A percentile compares a stretch with the other conserved stretches of the same genome.
These are phyloP conservation scores for Gallinago stenura DNA, from an alignment of 2,797 vertebrate genomes.

Conservation along the genomic window DNA sequence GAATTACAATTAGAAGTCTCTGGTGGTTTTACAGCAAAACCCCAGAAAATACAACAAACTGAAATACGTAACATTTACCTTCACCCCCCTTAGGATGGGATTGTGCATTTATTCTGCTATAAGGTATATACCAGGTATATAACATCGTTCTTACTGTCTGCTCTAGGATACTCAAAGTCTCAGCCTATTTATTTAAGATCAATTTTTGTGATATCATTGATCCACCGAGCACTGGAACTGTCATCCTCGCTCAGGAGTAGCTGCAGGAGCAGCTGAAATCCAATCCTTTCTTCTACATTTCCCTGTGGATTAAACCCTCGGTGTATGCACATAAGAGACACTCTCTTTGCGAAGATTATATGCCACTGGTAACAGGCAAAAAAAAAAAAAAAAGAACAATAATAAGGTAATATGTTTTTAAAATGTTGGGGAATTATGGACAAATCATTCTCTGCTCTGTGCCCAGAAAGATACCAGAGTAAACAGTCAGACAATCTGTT, in stretches of 20 bases:
- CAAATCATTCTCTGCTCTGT: background rate
- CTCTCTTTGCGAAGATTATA: background rate
- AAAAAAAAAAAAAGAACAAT: background rate
- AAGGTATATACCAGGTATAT: background rate
- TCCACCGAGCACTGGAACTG: background rate
- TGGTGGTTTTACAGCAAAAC: background rate
- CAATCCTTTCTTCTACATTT: background rate
- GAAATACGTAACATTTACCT: background rate
- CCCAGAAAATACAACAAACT: background rate
- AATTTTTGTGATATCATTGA: conserved; percentile 31
- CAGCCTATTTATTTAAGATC: conserved; percentile 6
- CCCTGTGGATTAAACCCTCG: background rate
- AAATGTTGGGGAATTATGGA: background rate
- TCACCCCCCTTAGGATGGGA: background rate
- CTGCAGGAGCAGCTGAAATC: background rate
- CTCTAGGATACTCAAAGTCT: background rate
- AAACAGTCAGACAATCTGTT: background rate
- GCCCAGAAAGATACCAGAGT: background rate
- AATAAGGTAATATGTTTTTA: background rate
- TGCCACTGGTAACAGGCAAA: background rate
- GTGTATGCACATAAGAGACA: background rate
- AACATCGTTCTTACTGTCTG: background rate
- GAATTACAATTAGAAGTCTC: background rate
- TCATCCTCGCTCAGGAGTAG: background rate
- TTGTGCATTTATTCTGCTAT: background rate